Evolutionary conservation across 2,797 vertebrate species (phyloP).

Genomic region (Tympanoctomys barrerae): DNA sequence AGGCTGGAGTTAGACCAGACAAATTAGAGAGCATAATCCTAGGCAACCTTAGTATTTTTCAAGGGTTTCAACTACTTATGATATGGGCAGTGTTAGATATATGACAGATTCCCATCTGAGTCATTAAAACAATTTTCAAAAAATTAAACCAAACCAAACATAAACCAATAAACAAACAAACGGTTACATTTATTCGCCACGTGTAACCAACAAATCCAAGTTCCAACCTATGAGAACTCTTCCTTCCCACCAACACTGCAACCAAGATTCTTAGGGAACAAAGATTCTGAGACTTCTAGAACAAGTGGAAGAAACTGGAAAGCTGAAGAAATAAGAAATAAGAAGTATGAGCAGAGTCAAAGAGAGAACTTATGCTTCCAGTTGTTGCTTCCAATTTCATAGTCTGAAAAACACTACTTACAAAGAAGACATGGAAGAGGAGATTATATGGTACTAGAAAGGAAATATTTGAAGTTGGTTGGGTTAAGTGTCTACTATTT

Average conservation of each 20-base stretch:
- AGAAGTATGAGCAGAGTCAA: background rate
- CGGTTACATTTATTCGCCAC: background rate
- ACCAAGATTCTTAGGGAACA: background rate
- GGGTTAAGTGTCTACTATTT: background rate
- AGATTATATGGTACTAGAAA: background rate
- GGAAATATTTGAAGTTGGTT: background rate
- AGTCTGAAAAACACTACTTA: background rate
- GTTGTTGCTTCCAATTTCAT: background rate
- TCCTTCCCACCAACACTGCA: rapidly evolving
- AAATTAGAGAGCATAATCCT: background rate
- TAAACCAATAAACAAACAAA: background rate
- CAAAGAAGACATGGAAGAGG: background rate
- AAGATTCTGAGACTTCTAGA: background rate
- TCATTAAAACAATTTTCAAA: background rate
- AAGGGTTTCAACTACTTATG: background rate
- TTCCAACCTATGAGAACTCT: background rate
- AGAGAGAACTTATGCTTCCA: background rate
- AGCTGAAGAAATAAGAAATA: background rate
- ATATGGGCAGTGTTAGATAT: background rate
- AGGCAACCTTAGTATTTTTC: background rate
- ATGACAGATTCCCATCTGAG: background rate
- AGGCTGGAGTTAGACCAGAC: background rate
- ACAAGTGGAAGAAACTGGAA: background rate
- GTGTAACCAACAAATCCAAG: background rate
- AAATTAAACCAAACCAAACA: background rate